Percentiles rank a stretch among this genome's conserved stretches.
These are phyloP conservation scores for Eurytoma adleriae DNA, from an alignment of 2,888 invertebrate genomes.

Conservation along the genomic window DNA sequence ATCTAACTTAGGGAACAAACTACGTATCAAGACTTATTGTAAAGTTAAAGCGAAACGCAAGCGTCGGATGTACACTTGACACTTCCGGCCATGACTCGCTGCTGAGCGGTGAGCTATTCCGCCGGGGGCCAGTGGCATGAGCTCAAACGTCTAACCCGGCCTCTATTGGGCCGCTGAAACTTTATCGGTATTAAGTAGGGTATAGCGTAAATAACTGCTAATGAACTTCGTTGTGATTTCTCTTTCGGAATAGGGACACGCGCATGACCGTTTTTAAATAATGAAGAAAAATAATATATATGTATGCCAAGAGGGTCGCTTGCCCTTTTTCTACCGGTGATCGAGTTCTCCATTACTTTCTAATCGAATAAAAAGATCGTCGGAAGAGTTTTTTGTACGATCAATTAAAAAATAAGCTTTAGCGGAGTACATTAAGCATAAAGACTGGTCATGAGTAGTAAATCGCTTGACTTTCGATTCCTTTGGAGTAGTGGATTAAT, in stretches of 20 bases:
- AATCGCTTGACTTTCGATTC: too few relatives aligned
- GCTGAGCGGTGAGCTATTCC: constrained; percentile 29
- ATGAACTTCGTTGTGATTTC: constrained; percentile 63
- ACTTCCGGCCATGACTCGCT: constrained; percentile 15
- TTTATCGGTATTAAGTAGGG: constrained; percentile 62
- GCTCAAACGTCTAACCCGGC: constrained; percentile 59
- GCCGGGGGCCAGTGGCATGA: constrained; percentile 13
- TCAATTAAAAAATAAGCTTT: too few relatives aligned
- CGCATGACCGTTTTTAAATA: too few relatives aligned
- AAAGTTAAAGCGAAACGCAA: constrained; percentile 22
- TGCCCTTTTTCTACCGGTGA: too few relatives aligned
- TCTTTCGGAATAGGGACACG: constrained; percentile 46
- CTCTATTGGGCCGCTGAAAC: constrained; percentile 54
- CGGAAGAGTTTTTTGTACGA: too few relatives aligned
- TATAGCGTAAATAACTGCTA: constrained; percentile 47
- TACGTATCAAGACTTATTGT: constrained; percentile 39
- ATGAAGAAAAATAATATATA: too few relatives aligned
- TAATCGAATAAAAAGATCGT: too few relatives aligned
- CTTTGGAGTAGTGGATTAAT: too few relatives aligned
- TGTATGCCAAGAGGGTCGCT: too few relatives aligned
- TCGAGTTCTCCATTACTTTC: too few relatives aligned
- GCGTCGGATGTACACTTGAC: constrained; percentile 9
- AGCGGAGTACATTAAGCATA: too few relatives aligned
- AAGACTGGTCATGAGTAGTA: too few relatives aligned
- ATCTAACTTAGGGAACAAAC: constrained; percentile 38